Evolutionary conservation across 2,113 vertebrate genomes (phyloP).

Genomic region (Hemiprocne comata): DNA sequence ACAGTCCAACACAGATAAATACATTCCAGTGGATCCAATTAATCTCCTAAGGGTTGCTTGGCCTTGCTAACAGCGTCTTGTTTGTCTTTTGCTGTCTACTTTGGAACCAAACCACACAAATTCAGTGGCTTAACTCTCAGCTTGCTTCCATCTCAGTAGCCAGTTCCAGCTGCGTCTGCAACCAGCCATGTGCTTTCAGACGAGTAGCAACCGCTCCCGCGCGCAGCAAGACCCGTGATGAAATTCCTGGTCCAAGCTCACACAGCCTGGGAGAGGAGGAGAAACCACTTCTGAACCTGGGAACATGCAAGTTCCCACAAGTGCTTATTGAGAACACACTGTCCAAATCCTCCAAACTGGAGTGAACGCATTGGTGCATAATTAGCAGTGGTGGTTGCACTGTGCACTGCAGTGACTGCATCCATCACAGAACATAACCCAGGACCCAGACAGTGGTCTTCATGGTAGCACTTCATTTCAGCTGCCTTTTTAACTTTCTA

Average conservation of each 20-base stretch:
- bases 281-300: background rate
- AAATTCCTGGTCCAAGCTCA: conserved; percentile 3
- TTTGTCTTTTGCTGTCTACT: conserved; percentile 35
- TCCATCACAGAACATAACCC: background rate
- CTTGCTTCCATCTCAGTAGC: conserved; percentile 37
- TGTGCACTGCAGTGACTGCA: background rate
- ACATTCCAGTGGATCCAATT: conserved; percentile 52
- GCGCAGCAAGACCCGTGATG: background rate
- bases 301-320: background rate
- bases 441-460: background rate
- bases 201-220: background rate
- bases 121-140: conserved; percentile 49
- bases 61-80: background rate
- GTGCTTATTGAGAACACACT: background rate
- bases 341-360: background rate
- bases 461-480: background rate
- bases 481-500: background rate
- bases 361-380: background rate
- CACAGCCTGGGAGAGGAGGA: background rate
- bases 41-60: conserved; percentile 63
- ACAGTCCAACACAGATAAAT: conserved; percentile 35
- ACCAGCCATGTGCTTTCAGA: conserved; percentile 45
- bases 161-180: conserved; percentile 60
- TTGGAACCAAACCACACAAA: conserved; percentile 22
- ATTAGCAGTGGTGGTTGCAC: background rate